phyloP scores from a whole-genome alignment of 1,140 invertebrate genomes.

The Neodiprion pinetum region DNA sequence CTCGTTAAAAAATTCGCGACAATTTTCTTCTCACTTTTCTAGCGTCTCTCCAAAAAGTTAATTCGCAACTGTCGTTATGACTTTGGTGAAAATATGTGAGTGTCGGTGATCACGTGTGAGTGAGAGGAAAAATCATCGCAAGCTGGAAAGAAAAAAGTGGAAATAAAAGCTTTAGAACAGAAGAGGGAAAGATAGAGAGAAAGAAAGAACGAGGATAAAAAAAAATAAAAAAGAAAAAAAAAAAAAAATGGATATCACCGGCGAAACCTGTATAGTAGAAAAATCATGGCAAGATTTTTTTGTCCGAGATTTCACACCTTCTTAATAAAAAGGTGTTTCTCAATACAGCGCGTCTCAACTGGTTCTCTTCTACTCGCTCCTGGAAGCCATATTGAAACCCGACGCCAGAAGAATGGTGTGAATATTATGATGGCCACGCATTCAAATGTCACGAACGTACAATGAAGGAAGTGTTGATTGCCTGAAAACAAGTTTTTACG shows the following conservation, averaged over 20 bases:
- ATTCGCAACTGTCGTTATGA: too few relatives aligned
- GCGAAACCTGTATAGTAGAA: not conserved
- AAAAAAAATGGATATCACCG: not conserved
- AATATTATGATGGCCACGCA: slow-evolving; percentile 56
- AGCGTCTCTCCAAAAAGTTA: too few relatives aligned
- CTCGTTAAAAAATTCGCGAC: too few relatives aligned
- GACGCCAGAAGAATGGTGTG: slow-evolving; percentile 51
- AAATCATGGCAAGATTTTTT: not conserved
- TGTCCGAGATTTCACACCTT: not conserved
- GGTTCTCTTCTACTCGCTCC: not conserved
- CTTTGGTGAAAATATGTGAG: too few relatives aligned
- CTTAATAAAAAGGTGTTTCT: not conserved
- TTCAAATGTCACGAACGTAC: slow-evolving; percentile 49
- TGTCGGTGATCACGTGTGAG: too few relatives aligned
- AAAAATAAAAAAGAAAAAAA: not conserved
- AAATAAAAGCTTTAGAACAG: too few relatives aligned
- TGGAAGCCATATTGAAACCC: slow-evolving; percentile 48
- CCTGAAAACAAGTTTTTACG: slow-evolving; percentile 48
- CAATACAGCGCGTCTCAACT: not conserved
- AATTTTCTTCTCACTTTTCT: too few relatives aligned
- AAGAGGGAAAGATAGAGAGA: too few relatives aligned
- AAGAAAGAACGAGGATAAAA: not conserved
- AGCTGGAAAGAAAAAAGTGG: too few relatives aligned
- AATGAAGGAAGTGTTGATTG: slow-evolving; percentile 59
- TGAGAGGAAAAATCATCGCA: too few relatives aligned